Conservation (phyloP, 1,140 invertebrate species). For the Tetraneura akinire region DNA sequence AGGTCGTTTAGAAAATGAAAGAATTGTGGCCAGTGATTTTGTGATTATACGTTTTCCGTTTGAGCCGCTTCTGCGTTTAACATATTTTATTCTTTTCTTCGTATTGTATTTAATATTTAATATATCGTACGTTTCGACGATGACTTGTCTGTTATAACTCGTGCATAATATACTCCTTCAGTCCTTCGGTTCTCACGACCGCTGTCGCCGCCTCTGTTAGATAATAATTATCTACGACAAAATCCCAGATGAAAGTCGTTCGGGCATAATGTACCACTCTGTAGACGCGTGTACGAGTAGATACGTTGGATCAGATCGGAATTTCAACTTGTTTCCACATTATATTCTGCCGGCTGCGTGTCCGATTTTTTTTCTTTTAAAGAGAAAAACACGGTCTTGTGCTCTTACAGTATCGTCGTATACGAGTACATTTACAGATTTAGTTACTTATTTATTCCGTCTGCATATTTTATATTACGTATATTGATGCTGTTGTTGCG, state of each 20-base stretch:
- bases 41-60: background rate
- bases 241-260: slow-evolving; percentile 42
- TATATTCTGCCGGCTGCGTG: background rate
- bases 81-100: slow-evolving; percentile 6
- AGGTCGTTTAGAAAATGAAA: slow-evolving; percentile 1
- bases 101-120: background rate
- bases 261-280: too few species aligned
- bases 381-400: slow-evolving; percentile 5
- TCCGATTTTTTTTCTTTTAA: background rate
- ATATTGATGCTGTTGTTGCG: background rate
- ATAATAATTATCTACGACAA: slow-evolving; percentile 36
- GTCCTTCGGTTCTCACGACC: slow-evolving; percentile 24
- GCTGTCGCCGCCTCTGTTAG: background rate
- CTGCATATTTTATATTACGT: too few species aligned
- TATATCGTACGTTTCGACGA: background rate
- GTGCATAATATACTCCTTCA: background rate
- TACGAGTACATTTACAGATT: background rate
- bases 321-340: slow-evolving; percentile 39
- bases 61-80: background rate
- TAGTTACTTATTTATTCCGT: background rate
- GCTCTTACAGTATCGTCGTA: background rate
- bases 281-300: background rate
- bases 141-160: slow-evolving; percentile 27
- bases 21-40: background rate
- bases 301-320: slow-evolving; percentile 36